Evolutionary conservation across 37 sponge, comb jelly and placozoan species (phyloP).

Genomic region (Hormiphora californensis): DNA sequence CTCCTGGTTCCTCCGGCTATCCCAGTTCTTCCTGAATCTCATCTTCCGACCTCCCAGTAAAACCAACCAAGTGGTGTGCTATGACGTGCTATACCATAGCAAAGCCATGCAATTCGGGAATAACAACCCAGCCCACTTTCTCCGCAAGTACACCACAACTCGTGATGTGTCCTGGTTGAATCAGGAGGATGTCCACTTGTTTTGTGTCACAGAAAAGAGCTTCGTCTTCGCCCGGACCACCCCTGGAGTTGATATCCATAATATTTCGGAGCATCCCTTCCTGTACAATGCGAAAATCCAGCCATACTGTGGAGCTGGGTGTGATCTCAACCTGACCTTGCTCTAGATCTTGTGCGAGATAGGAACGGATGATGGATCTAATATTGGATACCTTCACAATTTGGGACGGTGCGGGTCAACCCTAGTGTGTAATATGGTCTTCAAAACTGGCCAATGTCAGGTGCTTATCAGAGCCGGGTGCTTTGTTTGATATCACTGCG

Average conservation of each 20-base stretch:
- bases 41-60: no score
- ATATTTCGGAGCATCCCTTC: constrained; percentile 10
- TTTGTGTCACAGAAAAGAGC: not conserved
- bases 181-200: constrained; percentile 12
- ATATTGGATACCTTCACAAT: not conserved
- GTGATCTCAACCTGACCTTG: not conserved
- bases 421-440: not conserved
- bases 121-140: not conserved
- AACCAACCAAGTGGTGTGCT: not conserved
- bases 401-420: constrained; percentile 35
- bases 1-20: no score
- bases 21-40: no score
- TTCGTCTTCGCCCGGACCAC: not conserved
- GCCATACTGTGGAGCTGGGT: constrained; percentile 18
- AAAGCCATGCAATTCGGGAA: not conserved
- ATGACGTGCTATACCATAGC: constrained; percentile 15
- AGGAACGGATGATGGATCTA: constrained; percentile 30
- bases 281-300: constrained; percentile 3
- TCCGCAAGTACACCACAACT: constrained; percentile 8
- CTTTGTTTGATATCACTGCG: constrained; percentile 11
- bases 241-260: not conserved
- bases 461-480: constrained; percentile 11
- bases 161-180: not conserved
- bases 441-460: constrained; percentile 14
- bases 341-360: no score